Evolutionary conservation across 2,113 vertebrate species (phyloP).

Genomic region (Corydoras maculifer): DNA sequence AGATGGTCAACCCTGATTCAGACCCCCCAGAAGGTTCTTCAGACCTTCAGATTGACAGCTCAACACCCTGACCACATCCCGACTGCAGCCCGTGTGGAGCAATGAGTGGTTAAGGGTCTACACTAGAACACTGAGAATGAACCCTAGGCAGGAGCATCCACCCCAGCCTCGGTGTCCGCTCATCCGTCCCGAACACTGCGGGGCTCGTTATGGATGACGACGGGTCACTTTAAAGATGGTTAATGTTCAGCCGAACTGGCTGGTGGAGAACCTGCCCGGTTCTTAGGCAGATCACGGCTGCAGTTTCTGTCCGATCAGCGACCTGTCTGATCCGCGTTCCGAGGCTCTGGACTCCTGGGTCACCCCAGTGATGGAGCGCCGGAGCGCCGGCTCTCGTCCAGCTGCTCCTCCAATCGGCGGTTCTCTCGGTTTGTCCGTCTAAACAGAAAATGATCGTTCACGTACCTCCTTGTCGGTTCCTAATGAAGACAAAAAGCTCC

Average conservation of each 20-base stretch:
- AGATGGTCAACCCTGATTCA: too few relatives aligned
- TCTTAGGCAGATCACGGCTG: background rate
- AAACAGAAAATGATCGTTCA: slow-evolving; percentile 59
- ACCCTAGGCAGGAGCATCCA: too few relatives aligned
- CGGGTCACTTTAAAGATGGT: background rate
- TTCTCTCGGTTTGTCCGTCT: slow-evolving; percentile 55
- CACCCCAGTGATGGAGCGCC: background rate
- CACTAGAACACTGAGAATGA: too few relatives aligned
- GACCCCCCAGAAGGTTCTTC: too few relatives aligned
- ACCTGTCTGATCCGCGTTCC: background rate
- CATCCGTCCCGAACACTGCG: too few relatives aligned
- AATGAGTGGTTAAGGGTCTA: too few relatives aligned
- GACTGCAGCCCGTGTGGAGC: too few relatives aligned
- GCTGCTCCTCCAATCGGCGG: background rate
- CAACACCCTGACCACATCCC: too few relatives aligned
- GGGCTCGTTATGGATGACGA: too few relatives aligned
- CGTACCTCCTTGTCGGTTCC: slow-evolving; percentile 62
- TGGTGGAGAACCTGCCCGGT: background rate
- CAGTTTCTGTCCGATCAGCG: background rate
- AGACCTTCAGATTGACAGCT: too few relatives aligned
- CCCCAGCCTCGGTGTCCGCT: too few relatives aligned
- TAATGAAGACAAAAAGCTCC: slow-evolving; percentile 70
- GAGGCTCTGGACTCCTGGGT: background rate
- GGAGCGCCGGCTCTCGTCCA: background rate
- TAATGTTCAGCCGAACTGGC: background rate